Conservation (phyloP, 2,113 vertebrate genomes). For the Chaetura pelagica region DNA sequence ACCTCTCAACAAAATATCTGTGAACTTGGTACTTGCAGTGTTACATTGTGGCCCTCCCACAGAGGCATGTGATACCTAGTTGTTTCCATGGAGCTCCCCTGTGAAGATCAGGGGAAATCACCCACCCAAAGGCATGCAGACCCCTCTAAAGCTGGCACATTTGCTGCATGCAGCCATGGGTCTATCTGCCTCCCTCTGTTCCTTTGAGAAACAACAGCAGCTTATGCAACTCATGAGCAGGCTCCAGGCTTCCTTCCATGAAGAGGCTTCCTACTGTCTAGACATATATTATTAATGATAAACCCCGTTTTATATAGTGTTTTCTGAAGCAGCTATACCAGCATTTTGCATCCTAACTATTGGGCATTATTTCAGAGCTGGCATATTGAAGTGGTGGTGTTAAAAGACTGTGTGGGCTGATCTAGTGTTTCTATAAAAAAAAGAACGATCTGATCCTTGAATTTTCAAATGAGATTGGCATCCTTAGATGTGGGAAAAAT, state of each 20-base stretch:
- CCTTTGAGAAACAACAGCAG: background rate
- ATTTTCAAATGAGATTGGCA: background rate
- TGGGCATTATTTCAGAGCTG: background rate
- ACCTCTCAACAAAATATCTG: background rate
- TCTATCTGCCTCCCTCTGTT: background rate
- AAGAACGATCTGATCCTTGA: background rate
- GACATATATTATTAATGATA: background rate
- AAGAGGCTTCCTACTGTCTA: background rate
- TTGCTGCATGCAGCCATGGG: background rate
- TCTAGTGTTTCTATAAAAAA: background rate
- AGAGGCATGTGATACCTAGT: background rate
- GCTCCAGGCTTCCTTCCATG: background rate
- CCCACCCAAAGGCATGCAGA: accelerated
- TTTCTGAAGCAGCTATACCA: background rate
- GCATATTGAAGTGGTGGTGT: background rate
- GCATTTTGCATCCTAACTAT: background rate
- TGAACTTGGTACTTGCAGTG: background rate
- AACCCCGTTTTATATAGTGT: background rate
- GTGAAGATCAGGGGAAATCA: background rate
- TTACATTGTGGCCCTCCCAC: background rate
- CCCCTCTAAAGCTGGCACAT: background rate
- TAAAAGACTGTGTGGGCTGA: background rate
- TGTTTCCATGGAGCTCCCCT: background rate
- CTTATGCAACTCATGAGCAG: background rate
- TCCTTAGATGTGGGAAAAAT: background rate